A percentile compares a stretch with the other conserved stretches of the same genome.
Conservation (phyloP, 2,888 invertebrate species). For the Agapostemon virescens region DNA sequence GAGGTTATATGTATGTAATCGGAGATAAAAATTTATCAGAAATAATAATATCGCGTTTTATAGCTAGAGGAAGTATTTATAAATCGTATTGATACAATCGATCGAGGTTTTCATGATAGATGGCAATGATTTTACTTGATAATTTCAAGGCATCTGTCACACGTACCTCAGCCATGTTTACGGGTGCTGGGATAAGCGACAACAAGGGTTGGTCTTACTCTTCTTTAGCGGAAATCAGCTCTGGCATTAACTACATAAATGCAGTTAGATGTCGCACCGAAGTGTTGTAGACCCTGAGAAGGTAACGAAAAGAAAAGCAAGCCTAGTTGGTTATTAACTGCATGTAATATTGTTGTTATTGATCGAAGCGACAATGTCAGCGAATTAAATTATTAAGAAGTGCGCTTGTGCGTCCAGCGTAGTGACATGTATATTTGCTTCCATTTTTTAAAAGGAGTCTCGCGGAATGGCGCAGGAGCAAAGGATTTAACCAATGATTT, state of each 20-base stretch:
- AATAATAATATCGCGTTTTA: background rate
- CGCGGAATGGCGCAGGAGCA: too few relatives aligned
- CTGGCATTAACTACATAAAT: conserved; percentile 20
- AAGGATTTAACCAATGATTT: too few relatives aligned
- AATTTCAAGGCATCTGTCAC: conserved; percentile 22
- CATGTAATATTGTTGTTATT: background rate
- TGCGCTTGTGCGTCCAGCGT: too few relatives aligned
- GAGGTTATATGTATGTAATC: conserved; percentile 29
- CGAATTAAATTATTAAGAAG: background rate
- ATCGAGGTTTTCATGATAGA: conserved; percentile 15
- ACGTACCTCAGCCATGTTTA: conserved; percentile 63
- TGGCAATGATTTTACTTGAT: conserved; percentile 51
- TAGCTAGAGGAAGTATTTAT: background rate
- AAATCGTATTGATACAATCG: background rate
- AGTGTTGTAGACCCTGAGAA: background rate
- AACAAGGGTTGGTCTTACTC: conserved; percentile 20
- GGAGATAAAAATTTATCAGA: background rate
- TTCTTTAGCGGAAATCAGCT: conserved; percentile 7
- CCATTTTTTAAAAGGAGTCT: too few relatives aligned
- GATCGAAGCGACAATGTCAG: background rate
- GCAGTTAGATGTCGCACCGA: conserved; percentile 17
- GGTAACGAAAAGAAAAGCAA: background rate
- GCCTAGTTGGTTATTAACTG: too few relatives aligned
- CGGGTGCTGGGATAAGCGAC: conserved; percentile 19
- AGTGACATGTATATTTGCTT: too few relatives aligned